Percentiles rank a stretch among this genome's conserved stretches.
phyloP scores from a whole-genome alignment of 2,888 invertebrate species.

The Dioctria linearis region DNA sequence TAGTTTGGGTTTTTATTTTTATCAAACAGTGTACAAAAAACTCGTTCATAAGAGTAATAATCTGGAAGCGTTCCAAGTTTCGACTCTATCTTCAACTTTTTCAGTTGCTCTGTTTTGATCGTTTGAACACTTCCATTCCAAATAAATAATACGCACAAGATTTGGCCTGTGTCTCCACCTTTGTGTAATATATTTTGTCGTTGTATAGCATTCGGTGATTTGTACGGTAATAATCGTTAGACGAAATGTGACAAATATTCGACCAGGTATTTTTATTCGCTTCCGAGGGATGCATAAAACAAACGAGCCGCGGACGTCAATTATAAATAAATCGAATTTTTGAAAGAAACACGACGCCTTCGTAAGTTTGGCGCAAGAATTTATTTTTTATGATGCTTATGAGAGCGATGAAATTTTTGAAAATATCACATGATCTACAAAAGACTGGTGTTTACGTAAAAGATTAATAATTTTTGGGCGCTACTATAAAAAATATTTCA shows the following conservation, averaged over 20 bases:
- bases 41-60: constrained; percentile 1
- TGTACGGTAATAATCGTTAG: constrained; percentile 43
- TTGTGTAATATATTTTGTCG: constrained; percentile 22
- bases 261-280: constrained; percentile 43
- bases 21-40: neutral
- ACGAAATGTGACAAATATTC: constrained; percentile 34
- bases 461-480: too few species aligned
- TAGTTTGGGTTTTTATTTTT: constrained; percentile 10
- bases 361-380: neutral
- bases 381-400: neutral
- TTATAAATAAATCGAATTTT: too few species aligned
- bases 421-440: too few species aligned
- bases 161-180: constrained; percentile 11
- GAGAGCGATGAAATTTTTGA: neutral
- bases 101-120: constrained; percentile 35
- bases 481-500: too few species aligned
- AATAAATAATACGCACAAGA: constrained; percentile 31
- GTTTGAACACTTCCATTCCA: constrained; percentile 3
- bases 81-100: constrained; percentile 40
- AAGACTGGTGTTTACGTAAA: too few species aligned
- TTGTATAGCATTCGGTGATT: constrained; percentile 19
- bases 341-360: neutral
- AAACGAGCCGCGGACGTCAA: neutral
- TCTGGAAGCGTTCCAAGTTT: constrained; percentile 37
- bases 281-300: neutral